Evolutionary conservation across 2,888 invertebrate species (phyloP).

Genomic region (Agriopis marginaria): DNA sequence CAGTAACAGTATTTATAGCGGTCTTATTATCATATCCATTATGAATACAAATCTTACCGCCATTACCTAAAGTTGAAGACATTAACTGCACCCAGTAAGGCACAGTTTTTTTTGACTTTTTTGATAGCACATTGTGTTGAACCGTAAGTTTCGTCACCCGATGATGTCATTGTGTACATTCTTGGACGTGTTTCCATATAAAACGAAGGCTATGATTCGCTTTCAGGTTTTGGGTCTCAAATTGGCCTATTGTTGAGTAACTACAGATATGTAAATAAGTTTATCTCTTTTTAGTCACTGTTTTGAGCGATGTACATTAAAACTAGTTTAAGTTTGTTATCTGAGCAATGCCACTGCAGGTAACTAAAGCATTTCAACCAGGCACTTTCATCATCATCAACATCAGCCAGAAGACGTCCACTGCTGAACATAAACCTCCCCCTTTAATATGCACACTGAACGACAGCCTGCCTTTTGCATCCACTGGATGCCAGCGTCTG

Average conservation of each 20-base stretch:
- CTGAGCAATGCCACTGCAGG: not conserved
- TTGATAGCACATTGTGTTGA: slow-evolving; percentile 17
- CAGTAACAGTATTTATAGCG: slow-evolving; percentile 3
- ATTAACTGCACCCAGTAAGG: slow-evolving; percentile 13
- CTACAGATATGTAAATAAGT: not conserved
- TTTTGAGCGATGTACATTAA: not conserved
- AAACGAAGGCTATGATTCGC: slow-evolving; percentile 13
- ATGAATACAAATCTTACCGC: slow-evolving; percentile 11
- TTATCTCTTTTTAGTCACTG: not conserved
- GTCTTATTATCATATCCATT: not conserved
- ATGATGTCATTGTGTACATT: slow-evolving; percentile 30
- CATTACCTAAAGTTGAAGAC: slow-evolving; percentile 1
- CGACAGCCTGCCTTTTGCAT: too few relatives aligned
- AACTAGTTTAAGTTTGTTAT: not conserved
- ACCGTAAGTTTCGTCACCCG: slow-evolving; percentile 25
- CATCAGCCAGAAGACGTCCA: too few relatives aligned
- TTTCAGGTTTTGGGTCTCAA: slow-evolving; percentile 7
- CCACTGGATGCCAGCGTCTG: too few relatives aligned
- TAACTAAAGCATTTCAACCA: not conserved
- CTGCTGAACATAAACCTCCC: too few relatives aligned
- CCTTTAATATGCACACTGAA: too few relatives aligned
- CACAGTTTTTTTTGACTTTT: slow-evolving; percentile 3
- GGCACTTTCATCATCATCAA: not conserved
- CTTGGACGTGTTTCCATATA: slow-evolving; percentile 17
- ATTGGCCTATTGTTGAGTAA: slow-evolving; percentile 24